These are phyloP conservation scores for Tympanuchus pallidicinctus DNA, from an alignment of 2,113 vertebrate genomes.

Conservation along the genomic window DNA sequence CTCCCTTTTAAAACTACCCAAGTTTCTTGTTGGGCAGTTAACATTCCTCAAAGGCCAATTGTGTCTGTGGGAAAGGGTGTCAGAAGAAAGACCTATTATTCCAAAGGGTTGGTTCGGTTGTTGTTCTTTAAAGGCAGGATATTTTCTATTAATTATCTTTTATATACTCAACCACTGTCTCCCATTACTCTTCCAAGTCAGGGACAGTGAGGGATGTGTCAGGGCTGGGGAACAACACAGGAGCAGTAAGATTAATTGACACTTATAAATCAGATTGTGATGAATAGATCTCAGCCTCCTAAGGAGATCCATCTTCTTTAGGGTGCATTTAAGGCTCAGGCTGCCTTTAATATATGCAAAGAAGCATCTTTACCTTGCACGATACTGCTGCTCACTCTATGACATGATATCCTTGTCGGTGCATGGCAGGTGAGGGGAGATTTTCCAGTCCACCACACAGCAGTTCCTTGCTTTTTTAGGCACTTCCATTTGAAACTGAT, in stretches of 20 bases:
- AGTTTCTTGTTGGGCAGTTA: slow-evolving; percentile 31
- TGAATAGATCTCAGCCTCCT: slow-evolving; percentile 32
- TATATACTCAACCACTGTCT: slow-evolving; percentile 64
- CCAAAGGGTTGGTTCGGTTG: slow-evolving; percentile 46
- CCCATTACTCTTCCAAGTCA: slow-evolving; percentile 43
- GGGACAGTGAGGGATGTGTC: slow-evolving; percentile 36
- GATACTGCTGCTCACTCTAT: slow-evolving; percentile 41
- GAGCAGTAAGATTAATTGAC: slow-evolving; percentile 35
- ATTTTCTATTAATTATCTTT: slow-evolving; percentile 72
- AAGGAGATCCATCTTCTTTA: slow-evolving; percentile 40
- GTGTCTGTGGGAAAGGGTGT: background rate
- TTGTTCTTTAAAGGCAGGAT: slow-evolving; percentile 60
- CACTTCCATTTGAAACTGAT: slow-evolving; percentile 9
- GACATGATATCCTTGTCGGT: slow-evolving; percentile 1
- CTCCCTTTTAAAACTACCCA: background rate
- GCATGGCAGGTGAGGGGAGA: slow-evolving; percentile 39
- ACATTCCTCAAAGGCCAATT: background rate
- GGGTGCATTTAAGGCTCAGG: slow-evolving; percentile 51
- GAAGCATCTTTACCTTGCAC: slow-evolving; percentile 66
- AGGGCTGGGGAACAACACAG: slow-evolving; percentile 40
- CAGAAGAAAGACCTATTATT: background rate
- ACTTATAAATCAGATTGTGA: slow-evolving; percentile 52
- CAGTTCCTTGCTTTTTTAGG: slow-evolving; percentile 38
- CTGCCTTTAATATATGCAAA: slow-evolving; percentile 66
- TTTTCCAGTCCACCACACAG: slow-evolving; percentile 28